A percentile compares a stretch with the other conserved stretches of the same genome.
Conservation (phyloP, 2,113 vertebrate genomes). For the Genyomyrus donnyi region DNA sequence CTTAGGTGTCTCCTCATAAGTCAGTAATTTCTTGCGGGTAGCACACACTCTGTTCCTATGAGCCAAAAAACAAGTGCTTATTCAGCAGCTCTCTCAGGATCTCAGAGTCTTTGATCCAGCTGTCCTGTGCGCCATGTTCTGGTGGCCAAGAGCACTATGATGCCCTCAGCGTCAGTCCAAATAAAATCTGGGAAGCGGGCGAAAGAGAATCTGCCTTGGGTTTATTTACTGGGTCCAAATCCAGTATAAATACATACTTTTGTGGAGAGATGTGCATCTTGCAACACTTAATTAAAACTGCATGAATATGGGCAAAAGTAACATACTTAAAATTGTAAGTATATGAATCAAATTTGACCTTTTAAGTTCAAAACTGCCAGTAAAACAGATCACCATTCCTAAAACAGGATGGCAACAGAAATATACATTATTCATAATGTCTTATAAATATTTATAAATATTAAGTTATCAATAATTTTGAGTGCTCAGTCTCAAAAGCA, state of each 20-base stretch:
- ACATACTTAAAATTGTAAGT: neutral
- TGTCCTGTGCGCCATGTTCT: neutral
- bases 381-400: neutral
- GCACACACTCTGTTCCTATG: neutral
- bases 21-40: neutral
- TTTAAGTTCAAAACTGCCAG: neutral
- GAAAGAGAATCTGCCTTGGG: neutral
- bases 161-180: neutral
- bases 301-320: neutral
- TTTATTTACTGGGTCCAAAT: neutral
- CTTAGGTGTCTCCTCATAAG: neutral
- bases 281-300: neutral
- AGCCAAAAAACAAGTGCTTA: neutral
- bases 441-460: conserved; percentile 4
- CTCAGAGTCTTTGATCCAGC: neutral
- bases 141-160: neutral
- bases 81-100: neutral
- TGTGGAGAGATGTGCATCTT: neutral
- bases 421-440: neutral
- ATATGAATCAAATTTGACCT: neutral
- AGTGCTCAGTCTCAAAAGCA: neutral
- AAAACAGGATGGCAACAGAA: conserved; percentile 2
- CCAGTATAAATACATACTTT: neutral
- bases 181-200: neutral
- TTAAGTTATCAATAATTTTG: neutral